Evolutionary conservation across 2,888 invertebrate species (phyloP), one percentile per base, ranked within the genome.

Genomic region (Tigriopus californicus): DNA sequence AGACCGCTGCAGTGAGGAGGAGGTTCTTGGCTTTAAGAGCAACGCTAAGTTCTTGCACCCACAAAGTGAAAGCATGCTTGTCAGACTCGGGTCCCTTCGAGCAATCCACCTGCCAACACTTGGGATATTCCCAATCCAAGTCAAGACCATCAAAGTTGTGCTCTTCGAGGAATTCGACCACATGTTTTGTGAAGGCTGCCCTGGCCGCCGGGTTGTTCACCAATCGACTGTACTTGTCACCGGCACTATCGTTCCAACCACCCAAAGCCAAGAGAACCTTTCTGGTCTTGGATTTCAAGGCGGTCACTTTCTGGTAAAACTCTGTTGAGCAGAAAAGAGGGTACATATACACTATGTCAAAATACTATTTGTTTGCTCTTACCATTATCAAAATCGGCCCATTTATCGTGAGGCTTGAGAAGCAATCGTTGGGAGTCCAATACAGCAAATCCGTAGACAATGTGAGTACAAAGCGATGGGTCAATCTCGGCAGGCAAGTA

Each of bases 401-500:
- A 85, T 4, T 80, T 77, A 68, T 83, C 83, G 65, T 85, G 84
- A 0, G 85, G 78, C 62, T 80, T 79, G 25, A 87, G 76, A 8
- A 79, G 79, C 58, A 81, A 53, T 24, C 56, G 61, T 48, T 77
- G 76, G 10, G 76, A 72, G 66, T 86, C 80, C 20, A 90, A 75
- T 57, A 83, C 82, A 6, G 87, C 86, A 72, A 89, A 89, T 0
- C 87, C 81, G 67, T 89, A 90, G 33, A 86, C 80, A 15, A 90
- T 78, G 67, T 91, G 90, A 0, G 89, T 87, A 67, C 90, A 90
- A n/a, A 85, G 75, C 40, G 77, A 74, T 8, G 80, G 75, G 66
- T 86, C 81, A 41, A 88, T 80, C 68, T 87, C 79, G 61, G 82
- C 80, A 0, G 87, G 85, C 2, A 78, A 73, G 66, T 80, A 88